A percentile compares a stretch with the other conserved stretches of the same genome.
Conservation (phyloP, 1,140 invertebrate species). For the Drosophila suzukii region DNA sequence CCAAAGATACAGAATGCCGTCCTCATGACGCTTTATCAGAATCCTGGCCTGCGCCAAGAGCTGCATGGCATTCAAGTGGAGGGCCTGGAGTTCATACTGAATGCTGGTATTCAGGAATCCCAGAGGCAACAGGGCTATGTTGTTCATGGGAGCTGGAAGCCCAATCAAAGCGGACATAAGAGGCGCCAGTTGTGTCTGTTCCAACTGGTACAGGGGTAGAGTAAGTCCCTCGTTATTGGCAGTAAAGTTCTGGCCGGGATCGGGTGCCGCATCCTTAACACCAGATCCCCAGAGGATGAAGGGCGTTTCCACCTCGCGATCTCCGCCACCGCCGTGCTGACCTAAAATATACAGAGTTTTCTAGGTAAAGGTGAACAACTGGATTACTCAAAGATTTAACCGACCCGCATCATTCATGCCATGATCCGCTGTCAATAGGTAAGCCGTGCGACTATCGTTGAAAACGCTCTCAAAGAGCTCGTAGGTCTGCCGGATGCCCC, state of each 20-base stretch:
- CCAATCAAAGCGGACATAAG: slow-evolving; percentile 77
- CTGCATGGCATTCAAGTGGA: slow-evolving; percentile 61
- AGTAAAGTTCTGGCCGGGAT: not conserved
- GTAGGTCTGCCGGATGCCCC: slow-evolving; percentile 89
- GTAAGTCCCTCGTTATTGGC: slow-evolving; percentile 2
- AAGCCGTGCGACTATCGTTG: slow-evolving; percentile 92
- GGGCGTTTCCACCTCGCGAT: slow-evolving; percentile 15
- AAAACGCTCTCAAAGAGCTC: slow-evolving; percentile 90
- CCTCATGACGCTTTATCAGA: slow-evolving; percentile 34
- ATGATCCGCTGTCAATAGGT: slow-evolving; percentile 97
- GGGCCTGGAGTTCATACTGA: slow-evolving; percentile 86
- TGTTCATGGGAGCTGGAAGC: slow-evolving; percentile 30
- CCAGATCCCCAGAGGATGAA: slow-evolving; percentile 34
- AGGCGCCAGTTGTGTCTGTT: slow-evolving; percentile 24
- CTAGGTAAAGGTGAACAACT: not conserved
- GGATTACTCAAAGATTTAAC: not conserved
- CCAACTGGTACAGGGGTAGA: slow-evolving; percentile 7
- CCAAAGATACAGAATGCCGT: slow-evolving; percentile 39
- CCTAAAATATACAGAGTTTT: slow-evolving; percentile 61
- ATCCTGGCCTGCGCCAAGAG: slow-evolving; percentile 16
- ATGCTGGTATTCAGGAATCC: slow-evolving; percentile 9
- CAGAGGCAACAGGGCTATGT: slow-evolving; percentile 18
- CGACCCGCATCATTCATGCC: slow-evolving; percentile 98
- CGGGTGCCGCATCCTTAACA: not conserved
- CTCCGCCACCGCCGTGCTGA: slow-evolving; percentile 91